Evolutionary conservation across 2,888 invertebrate genomes (phyloP).

Genomic region (Lamellibrachia columna): DNA sequence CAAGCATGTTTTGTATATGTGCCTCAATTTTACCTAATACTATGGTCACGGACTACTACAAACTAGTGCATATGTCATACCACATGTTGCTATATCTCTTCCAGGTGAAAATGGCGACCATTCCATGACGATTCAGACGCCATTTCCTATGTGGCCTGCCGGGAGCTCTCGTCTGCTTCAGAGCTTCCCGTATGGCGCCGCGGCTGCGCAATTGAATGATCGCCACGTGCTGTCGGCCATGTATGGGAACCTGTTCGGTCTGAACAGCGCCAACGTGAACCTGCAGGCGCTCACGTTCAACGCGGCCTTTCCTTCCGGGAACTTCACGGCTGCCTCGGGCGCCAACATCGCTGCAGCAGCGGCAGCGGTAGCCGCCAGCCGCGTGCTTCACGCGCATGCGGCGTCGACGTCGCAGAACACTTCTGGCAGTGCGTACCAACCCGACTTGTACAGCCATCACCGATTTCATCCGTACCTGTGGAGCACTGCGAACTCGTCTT

Average conservation of each 20-base stretch:
- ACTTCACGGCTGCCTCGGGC: neutral
- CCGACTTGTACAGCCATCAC: neutral
- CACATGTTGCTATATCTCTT: neutral
- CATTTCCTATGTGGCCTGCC: conserved; percentile 1
- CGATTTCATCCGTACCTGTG: conserved; percentile 1
- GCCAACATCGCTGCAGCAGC: conserved; percentile 3
- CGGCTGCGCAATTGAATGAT: neutral
- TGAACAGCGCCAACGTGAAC: neutral
- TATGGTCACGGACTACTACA: neutral
- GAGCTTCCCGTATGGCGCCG: conserved; percentile 2
- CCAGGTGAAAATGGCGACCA: neutral
- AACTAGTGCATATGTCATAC: neutral
- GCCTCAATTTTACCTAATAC: neutral
- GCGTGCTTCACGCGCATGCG: neutral
- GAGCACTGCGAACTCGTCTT: neutral
- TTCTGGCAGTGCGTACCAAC: neutral
- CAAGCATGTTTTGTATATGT: neutral
- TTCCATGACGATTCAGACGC: neutral
- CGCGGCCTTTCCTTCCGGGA: neutral
- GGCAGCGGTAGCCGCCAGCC: neutral
- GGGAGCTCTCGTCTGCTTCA: neutral
- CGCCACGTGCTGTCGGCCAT: neutral
- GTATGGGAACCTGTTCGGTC: neutral
- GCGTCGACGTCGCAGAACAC: neutral
- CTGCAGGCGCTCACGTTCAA: neutral